phyloP scores from a whole-genome alignment of 2,113 vertebrate species.

The Balaeniceps rex region DNA sequence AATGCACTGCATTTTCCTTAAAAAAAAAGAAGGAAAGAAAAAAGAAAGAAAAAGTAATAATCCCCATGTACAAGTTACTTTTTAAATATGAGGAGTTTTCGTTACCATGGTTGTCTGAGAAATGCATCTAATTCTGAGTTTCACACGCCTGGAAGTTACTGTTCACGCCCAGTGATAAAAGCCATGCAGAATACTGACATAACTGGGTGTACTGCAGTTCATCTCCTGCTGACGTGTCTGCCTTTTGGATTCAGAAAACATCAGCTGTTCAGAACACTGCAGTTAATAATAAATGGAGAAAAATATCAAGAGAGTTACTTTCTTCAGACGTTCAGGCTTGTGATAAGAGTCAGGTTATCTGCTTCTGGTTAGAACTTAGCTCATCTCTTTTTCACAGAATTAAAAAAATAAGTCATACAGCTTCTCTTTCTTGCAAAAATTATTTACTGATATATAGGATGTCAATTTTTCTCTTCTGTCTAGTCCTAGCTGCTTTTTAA shows the following conservation, averaged over 20 bases:
- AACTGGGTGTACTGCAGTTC: constrained; percentile 68
- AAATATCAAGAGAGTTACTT: neutral
- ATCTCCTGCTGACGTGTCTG: constrained; percentile 34
- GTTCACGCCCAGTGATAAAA: constrained; percentile 68
- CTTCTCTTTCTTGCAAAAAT: neutral
- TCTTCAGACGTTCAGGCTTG: neutral
- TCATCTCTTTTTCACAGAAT: neutral
- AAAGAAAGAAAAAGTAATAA: neutral
- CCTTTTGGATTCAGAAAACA: constrained; percentile 17
- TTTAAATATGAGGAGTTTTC: neutral
- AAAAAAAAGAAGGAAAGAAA: too few species aligned
- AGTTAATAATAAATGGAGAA: constrained; percentile 1
- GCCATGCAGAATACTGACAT: constrained; percentile 60
- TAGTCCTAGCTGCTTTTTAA: neutral
- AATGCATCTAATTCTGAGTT: constrained; percentile 11
- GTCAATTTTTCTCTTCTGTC: neutral
- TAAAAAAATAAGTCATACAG: neutral
- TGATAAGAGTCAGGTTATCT: neutral
- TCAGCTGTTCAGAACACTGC: constrained; percentile 5
- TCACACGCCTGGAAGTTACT: constrained; percentile 38
- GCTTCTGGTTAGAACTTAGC: neutral
- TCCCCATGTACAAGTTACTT: neutral
- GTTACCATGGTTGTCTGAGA: neutral
- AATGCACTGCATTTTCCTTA: neutral
- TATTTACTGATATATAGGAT: neutral